Conservation (phyloP, 2,888 invertebrate genomes). For the Drosophila pegasa region DNA sequence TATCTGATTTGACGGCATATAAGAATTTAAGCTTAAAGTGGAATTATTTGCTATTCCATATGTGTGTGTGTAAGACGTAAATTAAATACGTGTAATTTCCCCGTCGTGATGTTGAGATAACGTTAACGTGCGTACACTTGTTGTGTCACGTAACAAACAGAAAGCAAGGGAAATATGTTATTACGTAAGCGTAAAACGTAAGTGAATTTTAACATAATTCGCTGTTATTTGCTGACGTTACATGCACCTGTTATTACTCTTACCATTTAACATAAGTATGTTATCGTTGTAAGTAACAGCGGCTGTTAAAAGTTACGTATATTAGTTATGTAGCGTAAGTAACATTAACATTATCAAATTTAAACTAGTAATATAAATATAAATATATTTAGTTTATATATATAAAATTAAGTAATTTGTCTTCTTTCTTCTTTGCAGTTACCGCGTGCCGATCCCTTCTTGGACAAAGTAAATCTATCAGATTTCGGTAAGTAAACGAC, state of each 20-base stretch:
- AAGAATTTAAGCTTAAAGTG: constrained; percentile 1
- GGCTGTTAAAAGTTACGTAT: neutral
- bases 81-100: neutral
- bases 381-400: neutral
- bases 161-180: neutral
- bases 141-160: too few relatives aligned
- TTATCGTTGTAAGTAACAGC: neutral
- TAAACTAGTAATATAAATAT: too few relatives aligned
- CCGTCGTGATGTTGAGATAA: constrained; percentile 1
- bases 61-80: neutral
- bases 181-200: neutral
- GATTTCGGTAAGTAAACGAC: constrained; percentile 89
- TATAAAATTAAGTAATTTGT: constrained; percentile 1
- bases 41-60: too few relatives aligned
- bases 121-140: neutral
- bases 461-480: constrained; percentile 93
- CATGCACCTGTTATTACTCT: neutral
- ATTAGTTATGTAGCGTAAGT: neutral
- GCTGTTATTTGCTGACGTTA: neutral
- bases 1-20: neutral
- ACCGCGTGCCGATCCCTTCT: constrained; percentile 95
- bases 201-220: neutral
- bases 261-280: neutral
- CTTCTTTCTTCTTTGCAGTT: constrained; percentile 87
- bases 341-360: neutral